phyloP scores from a whole-genome alignment of 2,113 vertebrate genomes.

The Pelmatolapia mariae region DNA sequence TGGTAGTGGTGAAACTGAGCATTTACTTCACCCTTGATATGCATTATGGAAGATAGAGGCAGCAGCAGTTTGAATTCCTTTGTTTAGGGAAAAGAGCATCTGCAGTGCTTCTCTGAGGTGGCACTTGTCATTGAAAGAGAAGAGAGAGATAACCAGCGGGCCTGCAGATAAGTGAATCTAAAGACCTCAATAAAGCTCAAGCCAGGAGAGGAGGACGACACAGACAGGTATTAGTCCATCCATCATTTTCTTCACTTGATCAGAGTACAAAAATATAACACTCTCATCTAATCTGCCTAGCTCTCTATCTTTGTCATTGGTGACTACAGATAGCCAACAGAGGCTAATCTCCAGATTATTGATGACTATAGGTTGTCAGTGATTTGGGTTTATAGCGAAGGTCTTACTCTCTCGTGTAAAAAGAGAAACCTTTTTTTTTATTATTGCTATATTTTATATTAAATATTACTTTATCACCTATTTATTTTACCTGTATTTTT shows the following conservation, averaged over 20 bases:
- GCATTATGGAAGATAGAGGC: background rate
- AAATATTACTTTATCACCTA: background rate
- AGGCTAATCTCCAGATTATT: constrained; percentile 34
- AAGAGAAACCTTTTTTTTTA: background rate
- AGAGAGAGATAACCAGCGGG: constrained; percentile 39
- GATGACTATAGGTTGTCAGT: background rate
- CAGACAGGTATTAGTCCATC: constrained; percentile 58
- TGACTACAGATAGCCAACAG: constrained; percentile 43
- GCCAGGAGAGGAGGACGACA: constrained; percentile 37
- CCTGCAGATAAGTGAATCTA: constrained; percentile 65
- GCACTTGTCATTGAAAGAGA: constrained; percentile 50
- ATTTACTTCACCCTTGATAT: background rate
- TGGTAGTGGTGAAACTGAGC: background rate
- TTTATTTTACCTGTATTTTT: background rate
- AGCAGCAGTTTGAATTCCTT: background rate
- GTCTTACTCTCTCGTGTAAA: background rate
- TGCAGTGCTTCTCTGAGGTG: constrained; percentile 34
- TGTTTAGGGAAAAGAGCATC: constrained; percentile 26
- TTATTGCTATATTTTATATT: background rate
- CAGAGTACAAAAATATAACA: constrained; percentile 68
- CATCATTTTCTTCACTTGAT: constrained; percentile 60
- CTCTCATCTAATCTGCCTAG: constrained; percentile 51
- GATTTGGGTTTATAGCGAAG: background rate
- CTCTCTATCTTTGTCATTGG: constrained; percentile 54
- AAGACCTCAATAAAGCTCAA: constrained; percentile 59